Evolutionary conservation across 2,113 vertebrate genomes (phyloP).

Genomic region (Ondatra zibethicus): DNA sequence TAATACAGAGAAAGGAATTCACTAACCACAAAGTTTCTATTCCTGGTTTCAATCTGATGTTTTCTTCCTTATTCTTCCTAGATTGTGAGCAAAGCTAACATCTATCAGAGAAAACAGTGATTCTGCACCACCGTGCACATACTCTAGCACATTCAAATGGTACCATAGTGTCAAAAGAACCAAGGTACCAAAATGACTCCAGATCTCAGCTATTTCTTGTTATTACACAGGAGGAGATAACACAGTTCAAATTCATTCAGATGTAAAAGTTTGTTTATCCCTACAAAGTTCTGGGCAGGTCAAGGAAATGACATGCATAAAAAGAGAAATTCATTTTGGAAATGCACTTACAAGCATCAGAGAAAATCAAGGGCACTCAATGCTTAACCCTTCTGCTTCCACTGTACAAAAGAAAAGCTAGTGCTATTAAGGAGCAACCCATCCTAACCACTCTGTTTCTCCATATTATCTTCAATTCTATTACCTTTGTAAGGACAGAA

Average conservation of each 20-base stretch:
- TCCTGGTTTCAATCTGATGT: constrained; percentile 47
- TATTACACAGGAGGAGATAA: not conserved
- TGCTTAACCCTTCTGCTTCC: not conserved
- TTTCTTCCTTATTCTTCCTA: constrained; percentile 27
- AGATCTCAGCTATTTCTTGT: not conserved
- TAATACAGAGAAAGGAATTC: constrained; percentile 33
- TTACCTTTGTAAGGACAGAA: not conserved
- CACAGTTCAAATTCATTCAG: not conserved
- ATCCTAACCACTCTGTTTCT: accelerated
- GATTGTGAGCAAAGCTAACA: not conserved
- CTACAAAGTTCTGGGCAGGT: constrained; percentile 44
- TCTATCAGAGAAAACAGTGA: not conserved
- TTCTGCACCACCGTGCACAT: not conserved
- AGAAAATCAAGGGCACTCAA: not conserved
- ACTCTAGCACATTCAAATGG: not conserved
- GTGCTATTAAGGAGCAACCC: not conserved
- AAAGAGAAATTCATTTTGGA: not conserved
- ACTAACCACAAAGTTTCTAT: constrained; percentile 37
- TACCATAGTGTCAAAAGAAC: not conserved
- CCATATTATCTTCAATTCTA: not conserved
- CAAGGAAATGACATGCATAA: not conserved
- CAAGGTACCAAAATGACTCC: not conserved
- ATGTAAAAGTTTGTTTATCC: constrained; percentile 28
- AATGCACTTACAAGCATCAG: not conserved
- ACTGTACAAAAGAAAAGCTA: not conserved